Evolutionary conservation across 2,113 vertebrate genomes (phyloP), one percentile per base, ranked within the genome.

Genomic region (Sinocyclocheilus rhinocerous): DNA sequence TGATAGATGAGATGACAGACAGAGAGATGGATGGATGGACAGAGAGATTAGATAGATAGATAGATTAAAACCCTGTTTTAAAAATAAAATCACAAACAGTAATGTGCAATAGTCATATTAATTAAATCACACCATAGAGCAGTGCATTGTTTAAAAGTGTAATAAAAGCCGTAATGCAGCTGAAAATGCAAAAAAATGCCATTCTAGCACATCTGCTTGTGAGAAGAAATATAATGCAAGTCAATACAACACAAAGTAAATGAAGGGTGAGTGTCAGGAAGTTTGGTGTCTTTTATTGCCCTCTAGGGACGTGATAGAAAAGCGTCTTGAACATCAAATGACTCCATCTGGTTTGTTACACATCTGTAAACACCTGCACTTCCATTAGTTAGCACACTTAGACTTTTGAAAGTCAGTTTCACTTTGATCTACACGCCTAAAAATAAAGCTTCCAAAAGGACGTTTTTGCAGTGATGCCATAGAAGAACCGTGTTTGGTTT

Each of bases 231-330:
- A 22, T 57, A 57, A 57, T 57, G 55, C 7, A 57, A 8, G 55
- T 57, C 6, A 57, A 3, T 22, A 7, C 20, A 8, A 57, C 5
- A 22, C 39, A 42, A 12, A 73, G 39, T 48, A 24, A 15, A 76
- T 50, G n/a, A 50, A 16, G 6, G 10, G 22, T 76, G n/a, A 24
- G 20, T 6, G 1, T 76, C 42, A 26, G 73, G n/a, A 15, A 15
- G 6, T 50, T 50, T 76, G 42, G 73, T 76, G 72, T 76, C 42
- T 26, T 76, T 50, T 50, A 48, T 76, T 76, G 73, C 73, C 73
- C 73, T 76, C 73, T 76, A 76, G 73, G 39, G 73, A 76, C 42
- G 42, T 48, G 73, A 76, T 48, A 26, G 73, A 76, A 48, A 50
- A 45, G 13, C 13, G 6, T 9, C 73, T 76, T 50, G 12, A 24